Evolutionary conservation across 2,888 invertebrate genomes (phyloP), one percentile per base, ranked within the genome.

Genomic region (Mamestra brassicae): DNA sequence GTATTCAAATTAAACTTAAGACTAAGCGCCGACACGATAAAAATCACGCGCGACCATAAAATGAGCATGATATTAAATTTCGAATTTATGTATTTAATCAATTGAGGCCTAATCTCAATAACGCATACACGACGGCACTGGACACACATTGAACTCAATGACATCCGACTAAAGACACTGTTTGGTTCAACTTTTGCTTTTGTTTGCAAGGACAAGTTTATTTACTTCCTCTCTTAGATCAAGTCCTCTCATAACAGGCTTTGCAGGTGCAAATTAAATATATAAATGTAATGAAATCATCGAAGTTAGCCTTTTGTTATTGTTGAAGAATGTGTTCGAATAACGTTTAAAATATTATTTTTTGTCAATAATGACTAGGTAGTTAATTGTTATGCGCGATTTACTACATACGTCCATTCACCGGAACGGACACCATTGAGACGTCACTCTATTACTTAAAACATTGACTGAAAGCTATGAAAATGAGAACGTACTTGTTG

Each of bases 371-470:
- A 89, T 87, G 85, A 84, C 81, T 87, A 74, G 71, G 70, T 75
- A 71, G 74, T 68, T 80, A 87, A 90, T 92, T 91, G 88, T 92
- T 88, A 90, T 91, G 87, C 89, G 84, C 79, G 86, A 89, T 91
- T 90, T 89, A 89, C 89, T 86, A 88, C 87, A 84, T 90, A 90
- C 88, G 90, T 90, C 89, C 90, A 89, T 92, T 90, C 88, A 91
- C 90, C 93, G 93, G 89, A 94, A 93, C 94, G 89, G 90, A 95
- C 90, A 78, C 86, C 92, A 92, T 93, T 93, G 89, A 93, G 88
- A 92, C 91, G 92, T 92, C 89, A 90, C 86, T 89, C 87, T 87
- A 78, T 81, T 84, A 83, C 81, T 88, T 85, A 84, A 86, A 87
- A 88, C 82, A 89, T 86, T 87, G 81, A 89, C 84, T 80, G 85